Base-by-base conservation (phyloP, 30 jellyfish, hydroid and myxozoan genomes). In the Clytia hemisphaerica region DNA sequence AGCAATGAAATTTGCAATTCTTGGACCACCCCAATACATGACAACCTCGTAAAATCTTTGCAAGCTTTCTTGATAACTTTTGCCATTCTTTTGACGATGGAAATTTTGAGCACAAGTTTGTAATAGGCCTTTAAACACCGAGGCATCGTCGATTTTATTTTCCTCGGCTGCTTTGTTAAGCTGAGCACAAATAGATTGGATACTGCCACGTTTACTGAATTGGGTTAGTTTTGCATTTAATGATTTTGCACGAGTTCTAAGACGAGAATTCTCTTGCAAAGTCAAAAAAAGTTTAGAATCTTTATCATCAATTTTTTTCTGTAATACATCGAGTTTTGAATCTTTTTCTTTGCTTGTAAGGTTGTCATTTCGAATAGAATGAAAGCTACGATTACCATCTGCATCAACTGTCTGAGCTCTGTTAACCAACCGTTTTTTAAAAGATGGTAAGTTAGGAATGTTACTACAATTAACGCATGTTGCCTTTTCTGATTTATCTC, bases 31-130 rank as follows among this genome's bases (percentile, higher is more conserved):
- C 21, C 21, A 50, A 32, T 50, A 50, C 64, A 50, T 50, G 64
- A 4, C 25, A 7, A n/a, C 25, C 25, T 50, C 64, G 25, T 50
- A 50, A n/a, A 50, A 50, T 50, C 25, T 9, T n/a, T 50, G 6
- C 21, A 50, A 28, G 25, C 64, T 5, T n/a, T 28, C 64, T n/a
- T 50, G 19, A 32, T 50, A 50, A 5, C 21, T 28, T 50, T 50
- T 58, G 10, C 54, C 63, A 31, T 58, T 58, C 6, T 59, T 30
- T 4, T 60, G 32, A 5, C 62, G 32, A 33, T 60, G 54, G 49
- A 60, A 60, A 60, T 60, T 60, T 27, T 54, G 55, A 24, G 73
- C 73, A 24, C 55, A n/a, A 30, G 73, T 12, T 31, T 60, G 55
- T 32, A 31, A 6, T 6, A 60, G 16, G 73, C 36, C 73, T 31